Base-by-base conservation (phyloP, 35 echinoderm and acorn worm genomes). In the Apostichopus japonicus region DNA sequence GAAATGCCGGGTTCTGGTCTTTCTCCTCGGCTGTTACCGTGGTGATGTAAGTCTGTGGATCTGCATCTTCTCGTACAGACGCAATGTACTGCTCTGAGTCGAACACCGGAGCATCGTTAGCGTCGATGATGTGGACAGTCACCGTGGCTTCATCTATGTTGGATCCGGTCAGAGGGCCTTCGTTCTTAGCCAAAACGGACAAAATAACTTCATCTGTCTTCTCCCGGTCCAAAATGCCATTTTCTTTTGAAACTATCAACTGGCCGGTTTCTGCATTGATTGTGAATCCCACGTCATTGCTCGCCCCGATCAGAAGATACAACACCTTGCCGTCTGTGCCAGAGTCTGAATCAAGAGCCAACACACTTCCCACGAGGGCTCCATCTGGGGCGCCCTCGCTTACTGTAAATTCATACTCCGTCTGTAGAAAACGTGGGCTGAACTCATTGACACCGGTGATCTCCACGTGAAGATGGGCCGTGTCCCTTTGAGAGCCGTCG, bases 31-130 rank as follows among this genome's bases (percentile, higher is more conserved):
- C 97, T 7, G 95, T 99, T 4, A 99, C 97, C 14, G 93, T 92
- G 11, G 95, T 89, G 55, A 99, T 86, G 76, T 89, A 95, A 1
- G 95, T 93, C 25, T 93, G 91, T 4, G 55, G 23, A 23, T 77
- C 24, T 78, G 92, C 97, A 53, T 87, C 92, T 61, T 99, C 97
- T 75, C 93, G 90, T 56, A 96, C 94, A 6, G 65, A 76, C 5
- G 95, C 97, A 77, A 83, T 80, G 90, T 99, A 99, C 24, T 88
- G 81, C 14, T 99, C 93, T 6, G 92, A 77, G 55, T 83, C 53
- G 57, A 99, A 99, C 13, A 95, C 88, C 65, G 97, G 97, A 23
- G 97, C 92, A 79, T 99, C 97, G 70, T 99, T 99, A 4, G 95
- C 97, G 92, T 99, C 97, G 27, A 90, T 79, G 10, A 99, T 96